Percentiles rank a stretch among this genome's conserved stretches.
Conservation (phyloP, 64 coral and sea anemone genomes). For the Actinia tenebrosa region DNA sequence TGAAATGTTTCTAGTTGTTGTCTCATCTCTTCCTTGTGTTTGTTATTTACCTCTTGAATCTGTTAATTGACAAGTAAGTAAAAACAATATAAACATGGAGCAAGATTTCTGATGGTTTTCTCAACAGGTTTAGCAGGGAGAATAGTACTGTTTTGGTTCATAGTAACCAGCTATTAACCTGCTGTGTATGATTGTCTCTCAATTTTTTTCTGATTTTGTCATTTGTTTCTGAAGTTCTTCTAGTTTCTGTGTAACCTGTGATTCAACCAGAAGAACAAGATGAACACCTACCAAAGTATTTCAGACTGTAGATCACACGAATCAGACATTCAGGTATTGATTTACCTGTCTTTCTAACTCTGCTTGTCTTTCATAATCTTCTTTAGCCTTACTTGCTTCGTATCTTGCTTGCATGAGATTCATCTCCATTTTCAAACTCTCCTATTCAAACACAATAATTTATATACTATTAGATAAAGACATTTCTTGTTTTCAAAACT, state of each 20-base stretch:
- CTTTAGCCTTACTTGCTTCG: conserved; percentile 78
- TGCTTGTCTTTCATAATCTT: conserved; percentile 78
- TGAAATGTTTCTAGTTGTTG: conserved; percentile 84
- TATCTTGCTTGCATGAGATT: conserved; percentile 81
- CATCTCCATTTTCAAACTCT: conserved; percentile 89
- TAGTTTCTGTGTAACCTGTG: conserved; percentile 54
- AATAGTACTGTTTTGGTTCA: no score
- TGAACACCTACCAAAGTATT: background rate
- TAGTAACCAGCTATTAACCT: conserved; percentile 29
- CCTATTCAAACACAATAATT: conserved; percentile 26
- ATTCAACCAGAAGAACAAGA: background rate
- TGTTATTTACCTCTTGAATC: conserved; percentile 72
- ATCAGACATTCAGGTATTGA: no score
- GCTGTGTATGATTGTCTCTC: conserved; percentile 75
- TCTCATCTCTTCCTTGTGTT: conserved; percentile 77
- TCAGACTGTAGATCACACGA: no score
- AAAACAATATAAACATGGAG: background rate
- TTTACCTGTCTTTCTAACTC: conserved; percentile 75
- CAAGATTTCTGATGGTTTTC: background rate
- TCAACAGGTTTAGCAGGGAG: background rate
- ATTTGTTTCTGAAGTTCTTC: conserved; percentile 79
- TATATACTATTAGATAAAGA: no score
- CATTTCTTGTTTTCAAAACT: no score
- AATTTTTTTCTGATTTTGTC: conserved; percentile 60
- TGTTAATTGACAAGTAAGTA: background rate